These are phyloP conservation scores for Cantharis lateralis DNA, from an alignment of 2,888 invertebrate genomes.

Conservation along the genomic window DNA sequence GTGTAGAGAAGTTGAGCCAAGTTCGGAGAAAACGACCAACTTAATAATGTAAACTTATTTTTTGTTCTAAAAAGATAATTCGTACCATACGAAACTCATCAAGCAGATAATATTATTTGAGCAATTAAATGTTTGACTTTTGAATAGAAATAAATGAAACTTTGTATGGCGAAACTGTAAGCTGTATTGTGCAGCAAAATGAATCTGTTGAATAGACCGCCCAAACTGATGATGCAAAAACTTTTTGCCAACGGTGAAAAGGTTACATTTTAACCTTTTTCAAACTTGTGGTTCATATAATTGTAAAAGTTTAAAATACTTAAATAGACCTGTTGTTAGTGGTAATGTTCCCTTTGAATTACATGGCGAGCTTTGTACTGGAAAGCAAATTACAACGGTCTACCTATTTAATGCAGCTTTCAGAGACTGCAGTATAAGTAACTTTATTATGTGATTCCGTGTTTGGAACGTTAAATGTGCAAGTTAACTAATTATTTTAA, in stretches of 20 bases:
- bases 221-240: background rate
- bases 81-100: background rate
- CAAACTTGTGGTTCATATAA: background rate
- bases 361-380: background rate
- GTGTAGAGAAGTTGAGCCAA: background rate
- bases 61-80: background rate
- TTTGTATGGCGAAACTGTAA: background rate
- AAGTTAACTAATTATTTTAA: background rate
- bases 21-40: background rate
- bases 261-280: background rate
- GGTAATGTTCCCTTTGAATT: background rate
- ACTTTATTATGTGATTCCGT: background rate
- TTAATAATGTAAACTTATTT: background rate
- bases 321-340: background rate
- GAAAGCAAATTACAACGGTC: slow-evolving; percentile 17
- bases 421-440: background rate
- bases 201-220: background rate
- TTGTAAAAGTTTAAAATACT: background rate
- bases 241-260: background rate
- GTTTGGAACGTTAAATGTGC: background rate
- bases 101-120: background rate
- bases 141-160: background rate
- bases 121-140: background rate
- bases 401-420: slow-evolving; percentile 7
- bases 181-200: background rate